phyloP scores from a whole-genome alignment of 2,797 vertebrate genomes.

The Protonibea diacanthus region DNA sequence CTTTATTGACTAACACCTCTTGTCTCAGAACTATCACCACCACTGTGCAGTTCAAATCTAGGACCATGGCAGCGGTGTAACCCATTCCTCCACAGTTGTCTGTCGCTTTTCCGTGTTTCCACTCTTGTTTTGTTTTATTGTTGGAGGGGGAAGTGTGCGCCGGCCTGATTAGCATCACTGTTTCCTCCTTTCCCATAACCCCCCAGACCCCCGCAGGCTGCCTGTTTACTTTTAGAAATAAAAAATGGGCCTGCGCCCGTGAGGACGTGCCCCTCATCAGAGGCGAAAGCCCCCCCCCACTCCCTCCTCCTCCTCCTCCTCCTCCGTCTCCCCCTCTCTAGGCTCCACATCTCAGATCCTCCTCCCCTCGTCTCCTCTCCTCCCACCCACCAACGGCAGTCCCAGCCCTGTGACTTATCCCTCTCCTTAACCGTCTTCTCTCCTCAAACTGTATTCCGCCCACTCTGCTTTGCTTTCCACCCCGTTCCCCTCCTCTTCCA shows the following conservation, averaged over 20 bases:
- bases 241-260: slow-evolving; percentile 94
- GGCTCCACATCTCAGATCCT: slow-evolving; percentile 72
- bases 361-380: slow-evolving; percentile 62
- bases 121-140: slow-evolving; percentile 87
- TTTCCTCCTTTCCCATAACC: slow-evolving; percentile 99
- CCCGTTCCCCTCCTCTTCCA: slow-evolving; percentile 68
- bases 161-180: slow-evolving; percentile 97
- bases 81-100: slow-evolving; percentile 74
- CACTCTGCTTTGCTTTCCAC: slow-evolving; percentile 71
- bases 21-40: slow-evolving; percentile 46
- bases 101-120: slow-evolving; percentile 78
- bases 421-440: slow-evolving; percentile 67
- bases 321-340: slow-evolving; percentile 54
- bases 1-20: slow-evolving; percentile 49
- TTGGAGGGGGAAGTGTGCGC: slow-evolving; percentile 97
- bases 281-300: slow-evolving; percentile 59
- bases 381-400: slow-evolving; percentile 68
- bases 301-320: slow-evolving; percentile 40
- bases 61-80: slow-evolving; percentile 29
- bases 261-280: slow-evolving; percentile 88
- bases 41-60: slow-evolving; percentile 43
- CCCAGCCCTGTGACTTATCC: slow-evolving; percentile 77
- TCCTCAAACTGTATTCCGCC: slow-evolving; percentile 77
- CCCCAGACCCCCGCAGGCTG: slow-evolving; percentile 95
- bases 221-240: slow-evolving; percentile 99